Conservation (phyloP, 1,140 invertebrate genomes). For the Trichomalopsis sarcophagae region DNA sequence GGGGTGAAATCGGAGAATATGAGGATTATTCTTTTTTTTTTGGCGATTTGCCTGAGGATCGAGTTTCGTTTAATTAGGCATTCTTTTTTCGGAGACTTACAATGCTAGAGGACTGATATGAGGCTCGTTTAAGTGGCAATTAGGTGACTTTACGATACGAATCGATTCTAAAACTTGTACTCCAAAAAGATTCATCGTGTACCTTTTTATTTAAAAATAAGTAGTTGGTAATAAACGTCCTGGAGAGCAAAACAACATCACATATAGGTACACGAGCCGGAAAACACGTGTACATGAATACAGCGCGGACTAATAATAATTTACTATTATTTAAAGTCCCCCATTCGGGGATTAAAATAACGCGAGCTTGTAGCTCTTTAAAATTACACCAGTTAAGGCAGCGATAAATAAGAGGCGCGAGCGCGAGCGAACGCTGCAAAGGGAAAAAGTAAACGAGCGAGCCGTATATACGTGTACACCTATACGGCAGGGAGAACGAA, state of each 20-base stretch:
- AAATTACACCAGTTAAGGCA: slow-evolving; percentile 45
- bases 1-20: slow-evolving; percentile 40
- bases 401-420: slow-evolving; percentile 42
- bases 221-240: not conserved
- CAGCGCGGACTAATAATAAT: slow-evolving; percentile 23
- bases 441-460: not conserved
- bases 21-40: slow-evolving; percentile 34
- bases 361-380: slow-evolving; percentile 45
- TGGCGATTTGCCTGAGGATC: slow-evolving; percentile 10
- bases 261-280: not conserved
- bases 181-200: not conserved
- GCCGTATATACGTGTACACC: not conserved
- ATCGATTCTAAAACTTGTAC: not conserved
- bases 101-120: not conserved
- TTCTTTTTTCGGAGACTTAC: not conserved
- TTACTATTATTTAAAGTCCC: slow-evolving; percentile 43
- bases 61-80: slow-evolving; percentile 37
- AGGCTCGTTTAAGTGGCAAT: not conserved
- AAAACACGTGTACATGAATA: slow-evolving; percentile 16
- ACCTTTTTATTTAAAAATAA: not conserved
- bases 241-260: not conserved
- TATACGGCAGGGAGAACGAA: not conserved
- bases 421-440: not conserved
- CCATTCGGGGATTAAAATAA: slow-evolving; percentile 24
- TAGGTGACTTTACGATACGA: not conserved